Base-by-base conservation (phyloP, 2,888 invertebrate species). In the Papilio protenor region DNA sequence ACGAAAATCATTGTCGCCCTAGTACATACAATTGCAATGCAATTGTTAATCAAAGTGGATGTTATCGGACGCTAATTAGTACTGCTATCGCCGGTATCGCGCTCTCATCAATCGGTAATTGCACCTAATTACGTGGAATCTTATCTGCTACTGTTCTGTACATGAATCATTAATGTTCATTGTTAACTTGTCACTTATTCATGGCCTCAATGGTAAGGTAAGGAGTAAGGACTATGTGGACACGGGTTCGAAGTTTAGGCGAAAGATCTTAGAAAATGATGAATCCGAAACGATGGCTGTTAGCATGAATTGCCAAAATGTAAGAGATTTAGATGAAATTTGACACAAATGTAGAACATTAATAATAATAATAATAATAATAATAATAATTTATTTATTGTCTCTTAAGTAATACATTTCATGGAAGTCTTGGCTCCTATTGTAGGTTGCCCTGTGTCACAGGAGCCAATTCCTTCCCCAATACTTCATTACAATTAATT, bases 1-100 rank as follows among this genome's bases (percentile, higher is more conserved):
- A 0, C 12, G 23, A 23, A 21, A 57, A 70, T 14, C 8, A 76
- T 77, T n/a, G 40, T 49, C 70, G 74, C 21, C 49, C 55, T 77
- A 77, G 59, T 57, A 71, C 75, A 71, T 59, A 77, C 77, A 76
- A 79, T 78, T 76, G 73, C 76, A 72, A 79, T 79, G 81, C 82
- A 80, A 82, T 83, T 81, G 83, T 82, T 83, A 84, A 84, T 85
- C 84, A 85, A 80, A 80, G 61, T 64, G 55, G 80, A 79, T 82
- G 81, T 82, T 83, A 82, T 83, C 81, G 76, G 74, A 16, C 64
- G 47, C 80, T 85, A 84, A 85, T 85, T 85, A 83, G 83, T 45
- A 57, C 18, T 21, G 21, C 66, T 45, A 69, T 69, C 45, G 16
- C 14, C 23, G 55, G 12, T 64, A 78, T 78, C 78, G 40, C 49